Conservation (phyloP, 2,797 vertebrate species). For the Urophycis tenuis region DNA sequence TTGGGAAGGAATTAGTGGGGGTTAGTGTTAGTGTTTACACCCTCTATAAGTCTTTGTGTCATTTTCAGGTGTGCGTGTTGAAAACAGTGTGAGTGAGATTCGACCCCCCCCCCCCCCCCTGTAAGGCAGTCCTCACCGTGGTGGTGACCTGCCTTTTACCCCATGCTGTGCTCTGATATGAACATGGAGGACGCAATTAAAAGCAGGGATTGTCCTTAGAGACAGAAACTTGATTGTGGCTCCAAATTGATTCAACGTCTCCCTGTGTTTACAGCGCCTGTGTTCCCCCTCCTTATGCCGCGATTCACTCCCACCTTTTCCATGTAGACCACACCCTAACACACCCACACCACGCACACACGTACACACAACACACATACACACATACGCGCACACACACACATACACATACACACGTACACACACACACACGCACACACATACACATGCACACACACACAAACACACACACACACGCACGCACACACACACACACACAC, state of each 20-base stretch:
- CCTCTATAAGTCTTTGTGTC: not conserved
- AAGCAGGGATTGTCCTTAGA: not conserved
- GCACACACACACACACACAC: not conserved
- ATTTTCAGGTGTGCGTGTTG: not conserved
- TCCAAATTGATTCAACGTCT: not conserved
- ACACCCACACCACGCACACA: not conserved
- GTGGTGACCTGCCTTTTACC: not conserved
- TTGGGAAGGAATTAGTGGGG: too few relatives aligned
- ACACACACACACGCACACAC: not conserved
- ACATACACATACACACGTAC: not conserved
- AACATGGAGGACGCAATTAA: not conserved
- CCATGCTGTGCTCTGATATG: not conserved
- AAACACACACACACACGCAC: too few relatives aligned
- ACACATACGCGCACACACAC: not conserved
- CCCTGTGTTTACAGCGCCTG: not conserved
- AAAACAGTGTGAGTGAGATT: not conserved
- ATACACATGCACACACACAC: too few relatives aligned
- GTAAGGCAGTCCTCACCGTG: not conserved
- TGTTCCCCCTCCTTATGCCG: not conserved
- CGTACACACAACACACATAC: not conserved
- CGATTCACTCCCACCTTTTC: not conserved
- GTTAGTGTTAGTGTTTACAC: too few relatives aligned
- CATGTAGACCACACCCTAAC: not conserved
- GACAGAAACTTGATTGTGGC: not conserved
- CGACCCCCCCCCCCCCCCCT: not conserved